Evolutionary conservation across 2,797 vertebrate genomes (phyloP), one percentile per base, ranked within the genome.

Genomic region (Rhabdophis nuchalis): DNA sequence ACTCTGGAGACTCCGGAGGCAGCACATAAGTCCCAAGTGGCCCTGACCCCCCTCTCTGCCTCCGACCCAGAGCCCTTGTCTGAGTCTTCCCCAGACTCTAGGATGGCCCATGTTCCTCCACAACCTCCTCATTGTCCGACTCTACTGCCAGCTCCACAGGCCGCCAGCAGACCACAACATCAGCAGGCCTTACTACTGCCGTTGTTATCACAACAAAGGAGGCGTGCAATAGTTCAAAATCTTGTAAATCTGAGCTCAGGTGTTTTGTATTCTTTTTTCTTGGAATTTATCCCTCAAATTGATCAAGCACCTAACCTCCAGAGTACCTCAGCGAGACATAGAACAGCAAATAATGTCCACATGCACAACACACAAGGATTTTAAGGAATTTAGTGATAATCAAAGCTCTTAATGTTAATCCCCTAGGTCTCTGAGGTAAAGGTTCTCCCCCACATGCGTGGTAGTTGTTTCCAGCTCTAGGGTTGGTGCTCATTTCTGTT

Each of bases 121-220:
- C 46, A 50, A 50, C 46, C 46, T 5, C 46, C 46, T 50, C 46
- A 50, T 6, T 50, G 46, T 50, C 3, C 46, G 46, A 50, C 46
- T 50, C 46, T 50, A 5, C 46, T 46, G 46, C 46, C 46, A 46
- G 46, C 46, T 46, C 46, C 46, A 46, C 46, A 46, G 46, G 46
- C 46, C 5, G 5, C 46, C 46, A 50, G 46, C 46, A 50, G 46
- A 50, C 46, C 46, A 50, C 3, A 50, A 50, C 46, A 50, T 50
- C 46, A 50, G 94, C 94, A 95, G 94, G 93, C 32, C n/a, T 77
- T 23, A 36, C 25, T n/a, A 23, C 36, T 14, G 64, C 12, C 4
- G 4, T 46, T 41, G 20, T 46, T 25, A 82, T 41, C 36, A 5
- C 20, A 82, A 41, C 72, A 41, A 82, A 82, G 72, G 36, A 23